Percentiles rank a stretch among this genome's conserved stretches.
These are phyloP conservation scores for Nomada hirtipes DNA, from an alignment of 2,888 invertebrate species.

Conservation along the genomic window DNA sequence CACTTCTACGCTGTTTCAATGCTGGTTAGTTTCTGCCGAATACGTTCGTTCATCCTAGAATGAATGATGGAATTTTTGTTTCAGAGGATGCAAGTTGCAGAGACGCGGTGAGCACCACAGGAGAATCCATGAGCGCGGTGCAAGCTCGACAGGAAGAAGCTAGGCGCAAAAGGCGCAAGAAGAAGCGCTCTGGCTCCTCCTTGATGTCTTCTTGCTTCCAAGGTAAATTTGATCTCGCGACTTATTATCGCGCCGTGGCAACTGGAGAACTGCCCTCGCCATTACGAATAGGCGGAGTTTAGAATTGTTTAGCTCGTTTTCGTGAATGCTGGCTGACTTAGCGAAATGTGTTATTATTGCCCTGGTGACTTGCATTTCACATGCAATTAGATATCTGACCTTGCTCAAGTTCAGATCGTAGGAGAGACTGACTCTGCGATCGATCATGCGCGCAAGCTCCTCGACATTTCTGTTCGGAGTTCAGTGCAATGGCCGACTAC, in stretches of 20 bases:
- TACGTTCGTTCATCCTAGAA: too few species aligned
- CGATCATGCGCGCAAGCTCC: constrained; percentile 45
- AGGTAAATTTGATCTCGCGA: constrained; percentile 85
- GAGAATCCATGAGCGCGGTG: constrained; percentile 82
- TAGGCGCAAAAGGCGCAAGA: constrained; percentile 93
- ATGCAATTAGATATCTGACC: constrained; percentile 41
- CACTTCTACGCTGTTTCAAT: too few species aligned
- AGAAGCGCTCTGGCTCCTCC: constrained; percentile 95
- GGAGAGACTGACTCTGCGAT: constrained; percentile 53
- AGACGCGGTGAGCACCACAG: constrained; percentile 76
- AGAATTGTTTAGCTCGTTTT: background rate
- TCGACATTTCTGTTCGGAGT: constrained; percentile 13
- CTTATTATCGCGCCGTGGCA: too few species aligned
- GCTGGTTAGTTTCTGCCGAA: too few species aligned
- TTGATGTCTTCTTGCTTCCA: constrained; percentile 96
- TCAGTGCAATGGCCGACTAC: constrained; percentile 3
- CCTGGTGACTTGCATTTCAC: constrained; percentile 47
- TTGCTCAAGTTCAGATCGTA: constrained; percentile 61
- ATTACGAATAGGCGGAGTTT: background rate
- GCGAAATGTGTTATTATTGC: background rate
- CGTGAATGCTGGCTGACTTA: background rate
- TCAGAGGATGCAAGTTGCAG: constrained; percentile 82
- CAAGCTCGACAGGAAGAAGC: constrained; percentile 93
- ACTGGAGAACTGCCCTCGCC: background rate
- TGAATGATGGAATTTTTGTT: constrained; percentile 62